phyloP scores from a whole-genome alignment of 2,888 invertebrate species.

The Lissocephala sabroskyi region DNA sequence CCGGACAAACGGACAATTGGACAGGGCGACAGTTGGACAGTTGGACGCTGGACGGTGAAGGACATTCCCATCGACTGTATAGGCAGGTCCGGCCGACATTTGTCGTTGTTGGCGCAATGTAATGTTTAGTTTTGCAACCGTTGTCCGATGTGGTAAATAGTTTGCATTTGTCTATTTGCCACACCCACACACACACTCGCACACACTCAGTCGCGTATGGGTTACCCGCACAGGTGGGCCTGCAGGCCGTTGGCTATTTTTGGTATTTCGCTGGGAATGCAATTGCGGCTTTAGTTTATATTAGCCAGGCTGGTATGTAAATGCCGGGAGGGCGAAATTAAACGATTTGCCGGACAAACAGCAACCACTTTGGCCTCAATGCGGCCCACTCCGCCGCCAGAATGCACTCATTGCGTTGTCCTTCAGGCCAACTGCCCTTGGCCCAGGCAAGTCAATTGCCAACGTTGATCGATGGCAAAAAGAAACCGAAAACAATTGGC shows the following conservation, averaged over 20 bases:
- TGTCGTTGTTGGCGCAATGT: conserved; percentile 18
- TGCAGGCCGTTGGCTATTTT: background rate
- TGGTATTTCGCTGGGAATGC: background rate
- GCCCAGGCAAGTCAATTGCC: too few species aligned
- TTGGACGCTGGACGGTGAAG: too few species aligned
- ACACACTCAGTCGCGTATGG: background rate
- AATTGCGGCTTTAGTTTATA: conserved; percentile 31
- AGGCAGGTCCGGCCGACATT: conserved; percentile 2
- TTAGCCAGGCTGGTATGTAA: conserved; percentile 44
- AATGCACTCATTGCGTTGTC: too few species aligned
- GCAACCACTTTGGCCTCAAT: background rate
- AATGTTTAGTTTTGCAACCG: conserved; percentile 39
- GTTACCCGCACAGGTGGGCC: conserved; percentile 3
- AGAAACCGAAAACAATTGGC: too few species aligned
- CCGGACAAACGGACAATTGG: too few species aligned
- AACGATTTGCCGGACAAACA: background rate
- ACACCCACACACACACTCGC: conserved; percentile 9
- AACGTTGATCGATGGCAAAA: too few species aligned
- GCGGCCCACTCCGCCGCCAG: too few species aligned
- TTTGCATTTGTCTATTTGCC: conserved; percentile 54
- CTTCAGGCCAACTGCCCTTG: too few species aligned
- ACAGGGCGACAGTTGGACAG: too few species aligned
- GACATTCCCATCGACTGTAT: too few species aligned
- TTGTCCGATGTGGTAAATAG: conserved; percentile 51
- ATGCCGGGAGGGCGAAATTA: conserved; percentile 17